Evolutionary conservation across 1,140 invertebrate genomes (phyloP).

Genomic region (Caenorhabditis remanei): DNA sequence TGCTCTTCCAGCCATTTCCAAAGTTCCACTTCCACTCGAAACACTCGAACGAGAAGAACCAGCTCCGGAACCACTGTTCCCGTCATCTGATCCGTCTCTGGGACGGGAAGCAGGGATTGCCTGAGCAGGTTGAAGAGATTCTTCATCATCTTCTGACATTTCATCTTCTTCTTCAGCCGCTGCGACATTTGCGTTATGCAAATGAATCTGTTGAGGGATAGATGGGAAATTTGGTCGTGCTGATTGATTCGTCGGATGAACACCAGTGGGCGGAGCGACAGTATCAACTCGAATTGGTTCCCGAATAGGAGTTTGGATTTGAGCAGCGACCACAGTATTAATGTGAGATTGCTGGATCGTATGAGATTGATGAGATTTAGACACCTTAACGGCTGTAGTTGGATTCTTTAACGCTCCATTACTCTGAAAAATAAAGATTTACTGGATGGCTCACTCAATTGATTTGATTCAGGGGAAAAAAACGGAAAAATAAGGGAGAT

Average conservation of each 20-base stretch:
- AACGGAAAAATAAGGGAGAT: neutral
- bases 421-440: too few relatives aligned
- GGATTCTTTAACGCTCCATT: constrained; percentile 3
- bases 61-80: neutral
- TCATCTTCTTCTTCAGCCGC: neutral
- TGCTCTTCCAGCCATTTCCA: neutral
- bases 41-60: constrained; percentile 2
- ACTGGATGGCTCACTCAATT: neutral
- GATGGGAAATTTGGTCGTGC: neutral
- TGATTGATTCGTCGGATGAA: too few relatives aligned
- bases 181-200: too few relatives aligned
- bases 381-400: neutral
- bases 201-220: too few relatives aligned
- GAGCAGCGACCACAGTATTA: neutral
- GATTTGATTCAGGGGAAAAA: neutral
- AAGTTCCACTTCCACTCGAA: constrained; percentile 26
- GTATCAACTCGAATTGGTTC: neutral
- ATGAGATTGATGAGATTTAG: neutral
- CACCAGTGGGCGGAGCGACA: too few relatives aligned
- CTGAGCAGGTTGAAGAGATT: neutral
- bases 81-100: neutral
- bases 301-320: neutral
- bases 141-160: constrained; percentile 1
- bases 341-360: too few relatives aligned
- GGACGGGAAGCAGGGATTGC: neutral